A percentile compares a stretch with the other conserved stretches of the same genome.
Evolutionary conservation across 1,140 invertebrate species (phyloP).

Genomic region (Zaprionus capensis): DNA sequence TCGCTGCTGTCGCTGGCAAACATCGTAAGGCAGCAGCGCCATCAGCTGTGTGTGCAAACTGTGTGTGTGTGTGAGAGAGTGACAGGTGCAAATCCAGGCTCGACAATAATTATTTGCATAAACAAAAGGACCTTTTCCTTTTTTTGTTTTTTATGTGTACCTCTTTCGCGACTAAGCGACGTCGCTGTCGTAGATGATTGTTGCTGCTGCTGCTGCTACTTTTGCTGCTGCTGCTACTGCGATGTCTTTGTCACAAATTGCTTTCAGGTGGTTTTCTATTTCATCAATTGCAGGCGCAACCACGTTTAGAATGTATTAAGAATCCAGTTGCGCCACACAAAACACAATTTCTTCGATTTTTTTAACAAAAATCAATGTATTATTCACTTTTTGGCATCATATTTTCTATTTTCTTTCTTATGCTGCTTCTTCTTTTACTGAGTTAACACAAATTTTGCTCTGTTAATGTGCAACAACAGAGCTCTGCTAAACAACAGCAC

Average conservation of each 20-base stretch:
- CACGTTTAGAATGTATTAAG: slow-evolving; percentile 43
- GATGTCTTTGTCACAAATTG: slow-evolving; percentile 54
- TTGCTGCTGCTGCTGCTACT: slow-evolving; percentile 46
- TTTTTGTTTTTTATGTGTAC: slow-evolving; percentile 32
- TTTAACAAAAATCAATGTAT: slow-evolving; percentile 51
- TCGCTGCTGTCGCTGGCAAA: slow-evolving; percentile 20
- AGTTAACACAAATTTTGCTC: slow-evolving; percentile 34
- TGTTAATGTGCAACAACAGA: slow-evolving; percentile 23
- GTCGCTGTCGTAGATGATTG: slow-evolving; percentile 37
- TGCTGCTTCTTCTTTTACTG: slow-evolving; percentile 43
- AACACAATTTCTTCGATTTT: slow-evolving; percentile 41
- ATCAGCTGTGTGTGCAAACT: slow-evolving; percentile 52
- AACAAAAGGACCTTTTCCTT: slow-evolving; percentile 28
- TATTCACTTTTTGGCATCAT: slow-evolving; percentile 64
- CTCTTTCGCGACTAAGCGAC: slow-evolving; percentile 38
- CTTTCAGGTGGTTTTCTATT: slow-evolving; percentile 23
- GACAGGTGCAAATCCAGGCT: slow-evolving; percentile 5
- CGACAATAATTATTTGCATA: slow-evolving; percentile 17
- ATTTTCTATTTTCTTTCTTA: slow-evolving; percentile 73
- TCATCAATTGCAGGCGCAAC: slow-evolving; percentile 34
- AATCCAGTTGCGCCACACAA: slow-evolving; percentile 43
- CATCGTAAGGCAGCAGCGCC: slow-evolving; percentile 22
- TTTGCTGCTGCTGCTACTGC: slow-evolving; percentile 35
- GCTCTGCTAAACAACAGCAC: slow-evolving; percentile 25
- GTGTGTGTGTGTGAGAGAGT: not conserved